Evolutionary conservation across 2,888 invertebrate species (phyloP).

Genomic region (Lasius platythorax): DNA sequence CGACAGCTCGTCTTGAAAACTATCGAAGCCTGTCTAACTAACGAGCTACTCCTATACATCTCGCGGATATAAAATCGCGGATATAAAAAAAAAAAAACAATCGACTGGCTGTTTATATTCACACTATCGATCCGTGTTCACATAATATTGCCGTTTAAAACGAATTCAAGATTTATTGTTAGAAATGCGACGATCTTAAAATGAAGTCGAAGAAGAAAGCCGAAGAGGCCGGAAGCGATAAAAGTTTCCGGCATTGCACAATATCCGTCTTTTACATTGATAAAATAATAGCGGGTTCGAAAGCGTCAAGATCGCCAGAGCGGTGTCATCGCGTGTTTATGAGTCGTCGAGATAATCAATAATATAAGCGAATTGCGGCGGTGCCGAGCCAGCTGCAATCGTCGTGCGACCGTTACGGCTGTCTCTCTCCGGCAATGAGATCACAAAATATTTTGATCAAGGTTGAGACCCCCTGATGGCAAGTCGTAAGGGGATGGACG

Average conservation of each 20-base stretch:
- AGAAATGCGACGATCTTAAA: not conserved
- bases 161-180: not conserved
- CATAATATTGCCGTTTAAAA: constrained; percentile 27
- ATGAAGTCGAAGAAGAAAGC: not conserved
- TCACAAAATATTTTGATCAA: constrained; percentile 64
- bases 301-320: constrained; percentile 9
- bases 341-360: constrained; percentile 50
- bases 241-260: not conserved
- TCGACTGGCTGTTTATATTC: constrained; percentile 38
- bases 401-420: constrained; percentile 48
- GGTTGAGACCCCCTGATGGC: constrained; percentile 84
- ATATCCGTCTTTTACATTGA: not conserved
- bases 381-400: constrained; percentile 47
- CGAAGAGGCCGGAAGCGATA: not conserved
- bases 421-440: constrained; percentile 46
- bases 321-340: constrained; percentile 37
- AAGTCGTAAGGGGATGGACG: constrained; percentile 80
- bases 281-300: not conserved
- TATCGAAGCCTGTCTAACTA: constrained; percentile 28
- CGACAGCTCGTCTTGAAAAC: constrained; percentile 35
- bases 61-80: constrained; percentile 6
- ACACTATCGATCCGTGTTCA: constrained; percentile 22
- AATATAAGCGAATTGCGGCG: constrained; percentile 48
- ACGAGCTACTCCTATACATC: constrained; percentile 7
- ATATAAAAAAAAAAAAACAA: constrained; percentile 31